Conservation (phyloP, 2,888 invertebrate species). For the Drosophila setosimentum region DNA sequence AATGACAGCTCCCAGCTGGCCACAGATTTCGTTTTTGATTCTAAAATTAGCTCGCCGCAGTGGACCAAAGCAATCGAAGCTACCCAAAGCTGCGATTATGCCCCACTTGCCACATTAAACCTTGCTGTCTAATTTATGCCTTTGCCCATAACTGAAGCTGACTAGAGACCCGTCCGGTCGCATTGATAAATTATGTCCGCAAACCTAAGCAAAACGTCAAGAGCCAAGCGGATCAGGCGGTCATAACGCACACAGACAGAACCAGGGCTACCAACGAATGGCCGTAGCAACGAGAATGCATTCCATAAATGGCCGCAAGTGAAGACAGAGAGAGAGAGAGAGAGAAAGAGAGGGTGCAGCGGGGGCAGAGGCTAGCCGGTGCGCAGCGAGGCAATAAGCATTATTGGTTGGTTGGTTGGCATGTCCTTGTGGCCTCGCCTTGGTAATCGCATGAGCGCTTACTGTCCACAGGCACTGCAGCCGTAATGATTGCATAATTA, state of each 20-base stretch:
- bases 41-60: conserved; percentile 65
- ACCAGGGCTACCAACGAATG: background rate
- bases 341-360: background rate
- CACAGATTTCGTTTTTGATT: conserved; percentile 57
- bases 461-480: conserved; percentile 41
- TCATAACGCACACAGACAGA: conserved; percentile 26
- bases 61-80: conserved; percentile 25
- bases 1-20: conserved; percentile 46
- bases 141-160: conserved; percentile 33
- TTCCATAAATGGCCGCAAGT: conserved; percentile 31
- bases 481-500: conserved; percentile 73
- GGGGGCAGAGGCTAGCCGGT: conserved; percentile 1
- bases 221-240: conserved; percentile 36
- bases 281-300: conserved; percentile 23
- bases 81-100: conserved; percentile 62
- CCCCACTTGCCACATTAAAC: conserved; percentile 52
- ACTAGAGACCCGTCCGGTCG: conserved; percentile 17
- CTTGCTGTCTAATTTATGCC: conserved; percentile 64
- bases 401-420: conserved; percentile 28
- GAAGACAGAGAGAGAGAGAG: background rate
- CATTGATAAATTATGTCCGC: conserved; percentile 53
- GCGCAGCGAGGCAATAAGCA: conserved; percentile 25
- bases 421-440: conserved; percentile 26
- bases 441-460: conserved; percentile 38
- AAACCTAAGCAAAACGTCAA: conserved; percentile 37